Percentiles rank a stretch among this genome's conserved stretches.
Conservation (phyloP, 2,888 invertebrate genomes). For the Zygogramma bicolorata region DNA sequence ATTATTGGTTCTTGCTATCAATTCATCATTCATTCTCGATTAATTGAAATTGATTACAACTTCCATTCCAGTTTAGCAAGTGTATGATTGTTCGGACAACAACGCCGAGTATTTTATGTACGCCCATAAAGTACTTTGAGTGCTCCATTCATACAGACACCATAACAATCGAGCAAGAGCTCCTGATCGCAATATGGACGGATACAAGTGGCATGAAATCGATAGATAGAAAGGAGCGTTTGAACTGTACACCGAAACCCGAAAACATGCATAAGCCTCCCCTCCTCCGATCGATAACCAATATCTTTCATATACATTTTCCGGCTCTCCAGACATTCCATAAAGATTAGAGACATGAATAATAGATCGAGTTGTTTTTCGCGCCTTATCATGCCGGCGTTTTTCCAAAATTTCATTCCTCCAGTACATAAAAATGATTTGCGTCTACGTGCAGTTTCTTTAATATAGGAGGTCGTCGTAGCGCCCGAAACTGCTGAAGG, state of each 20-base stretch:
- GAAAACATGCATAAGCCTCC: slow-evolving; percentile 36
- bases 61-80: background rate
- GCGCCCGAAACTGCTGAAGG: slow-evolving; percentile 41
- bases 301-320: slow-evolving; percentile 39
- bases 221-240: slow-evolving; percentile 15
- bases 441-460: slow-evolving; percentile 36
- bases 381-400: slow-evolving; percentile 32
- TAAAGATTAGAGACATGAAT: slow-evolving; percentile 41
- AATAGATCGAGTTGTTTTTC: slow-evolving; percentile 38
- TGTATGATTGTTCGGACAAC: background rate
- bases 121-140: background rate
- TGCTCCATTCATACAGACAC: background rate
- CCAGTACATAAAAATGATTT: slow-evolving; percentile 40
- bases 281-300: slow-evolving; percentile 38
- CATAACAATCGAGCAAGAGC: background rate
- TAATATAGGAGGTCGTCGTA: slow-evolving; percentile 35
- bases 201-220: slow-evolving; percentile 12
- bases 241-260: slow-evolving; percentile 25
- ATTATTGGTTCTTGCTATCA: too few species aligned
- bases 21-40: too few species aligned
- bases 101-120: background rate
- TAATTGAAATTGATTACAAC: too few species aligned
- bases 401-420: slow-evolving; percentile 36
- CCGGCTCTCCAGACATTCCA: slow-evolving; percentile 32
- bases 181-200: slow-evolving; percentile 1